Base-by-base conservation (phyloP, 2,888 invertebrate genomes). In the Leucophora obtusa region DNA sequence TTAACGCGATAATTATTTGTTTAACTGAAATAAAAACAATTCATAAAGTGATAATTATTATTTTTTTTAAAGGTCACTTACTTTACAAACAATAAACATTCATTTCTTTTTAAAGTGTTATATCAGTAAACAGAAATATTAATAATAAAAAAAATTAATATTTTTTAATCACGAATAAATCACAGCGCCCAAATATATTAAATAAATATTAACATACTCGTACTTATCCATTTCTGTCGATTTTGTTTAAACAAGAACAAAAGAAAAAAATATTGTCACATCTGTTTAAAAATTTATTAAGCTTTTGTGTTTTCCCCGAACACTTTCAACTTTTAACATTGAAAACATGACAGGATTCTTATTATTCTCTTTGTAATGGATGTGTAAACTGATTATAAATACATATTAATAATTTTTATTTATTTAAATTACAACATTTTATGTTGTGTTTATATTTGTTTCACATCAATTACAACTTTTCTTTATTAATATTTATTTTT, bases 41-140 rank as follows among this genome's bases (percentile, higher is more conserved):
- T 73, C 77, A 69, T 60, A 56, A 74, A 75, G 11, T 68, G 53
- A 43, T 66, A 65, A 70, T 66, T 68, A 70, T 56, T 76, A 65
- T 69, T 59, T 77, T 68, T 68, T 79, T 78, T 58, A 73, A 79
- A 70, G 63, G 74, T 70, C 71, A 62, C 24, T 66, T 56, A 66
- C 50, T 65, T 77, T 50, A 56, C 60, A 53, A 73, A 47, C 50
- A 65, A 66, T 68, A 53, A 66, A 21, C 60, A 18, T 38, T 65
- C 35, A 28, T 59, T 59, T 71, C 21, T 38, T 53, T 28, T 28
- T 28, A 28, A 28, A 28, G 1, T 28, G 6, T 28, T 28, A 28
- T 28, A 28, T 28, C 28, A 28, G 28, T 28, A 28, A 28, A 28
- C 4, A 28, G 28, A 28, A 28, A 6, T 6, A 28, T 3, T 28